phyloP scores from a whole-genome alignment of 2,113 vertebrate species.

The Orycteropus afer region DNA sequence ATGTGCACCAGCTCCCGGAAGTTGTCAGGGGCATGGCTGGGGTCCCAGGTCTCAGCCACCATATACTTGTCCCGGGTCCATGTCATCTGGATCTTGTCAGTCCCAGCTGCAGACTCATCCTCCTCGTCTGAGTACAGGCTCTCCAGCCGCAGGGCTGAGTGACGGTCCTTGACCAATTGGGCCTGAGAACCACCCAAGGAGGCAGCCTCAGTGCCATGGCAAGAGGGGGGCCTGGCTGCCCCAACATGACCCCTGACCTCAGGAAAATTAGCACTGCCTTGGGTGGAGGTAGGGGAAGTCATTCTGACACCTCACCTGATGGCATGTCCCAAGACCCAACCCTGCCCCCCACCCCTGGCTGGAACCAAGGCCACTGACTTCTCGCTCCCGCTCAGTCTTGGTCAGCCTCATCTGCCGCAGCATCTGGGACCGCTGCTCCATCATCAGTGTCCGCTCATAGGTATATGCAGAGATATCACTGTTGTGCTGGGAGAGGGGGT shows the following conservation, averaged over 20 bases:
- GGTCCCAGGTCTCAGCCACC: slow-evolving; percentile 90
- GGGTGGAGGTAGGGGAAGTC: neutral
- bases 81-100: slow-evolving; percentile 97
- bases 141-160: slow-evolving; percentile 94
- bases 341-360: neutral
- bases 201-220: neutral
- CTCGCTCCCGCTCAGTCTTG: slow-evolving; percentile 94
- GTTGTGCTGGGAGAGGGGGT: slow-evolving; percentile 88
- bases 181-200: slow-evolving; percentile 86
- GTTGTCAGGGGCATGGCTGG: slow-evolving; percentile 90
- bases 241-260: neutral
- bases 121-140: slow-evolving; percentile 97
- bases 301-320: neutral
- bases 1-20: slow-evolving; percentile 97
- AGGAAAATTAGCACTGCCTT: neutral
- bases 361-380: slow-evolving; percentile 86
- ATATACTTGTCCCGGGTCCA: slow-evolving; percentile 94
- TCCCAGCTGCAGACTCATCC: slow-evolving; percentile 89
- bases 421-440: slow-evolving; percentile 99
- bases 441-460: slow-evolving; percentile 98
- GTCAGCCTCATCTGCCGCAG: slow-evolving; percentile 97
- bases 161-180: slow-evolving; percentile 97
- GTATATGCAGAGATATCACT: slow-evolving; percentile 99
- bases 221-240: neutral
- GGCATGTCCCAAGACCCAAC: neutral